These are phyloP conservation scores for Zosterops lateralis DNA, from an alignment of 2,113 vertebrate species.

Conservation along the genomic window DNA sequence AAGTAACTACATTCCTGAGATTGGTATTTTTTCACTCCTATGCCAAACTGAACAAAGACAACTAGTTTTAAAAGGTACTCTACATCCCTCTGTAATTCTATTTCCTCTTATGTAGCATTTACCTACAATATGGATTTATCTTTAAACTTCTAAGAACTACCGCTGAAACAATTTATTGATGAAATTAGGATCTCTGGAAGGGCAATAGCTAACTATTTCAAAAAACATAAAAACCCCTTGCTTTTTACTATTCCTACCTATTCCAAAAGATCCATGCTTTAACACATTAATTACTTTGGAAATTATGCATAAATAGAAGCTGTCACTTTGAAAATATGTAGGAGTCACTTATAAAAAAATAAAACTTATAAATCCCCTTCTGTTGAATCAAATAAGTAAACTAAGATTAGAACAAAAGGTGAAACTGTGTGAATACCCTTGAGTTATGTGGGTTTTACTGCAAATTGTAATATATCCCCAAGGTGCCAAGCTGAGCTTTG, in stretches of 20 bases:
- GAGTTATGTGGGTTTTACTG: not conserved
- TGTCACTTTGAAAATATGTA: not conserved
- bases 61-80: not conserved
- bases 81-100: not conserved
- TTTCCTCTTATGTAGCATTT: not conserved
- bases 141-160: not conserved
- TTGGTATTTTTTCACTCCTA: not conserved
- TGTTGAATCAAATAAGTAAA: not conserved
- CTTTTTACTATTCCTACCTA: not conserved
- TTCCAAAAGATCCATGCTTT: not conserved
- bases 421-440: not conserved
- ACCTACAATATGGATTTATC: not conserved
- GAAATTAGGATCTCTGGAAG: not conserved
- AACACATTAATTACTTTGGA: not conserved
- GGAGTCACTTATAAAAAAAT: not conserved
- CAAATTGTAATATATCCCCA: not conserved
- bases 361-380: not conserved
- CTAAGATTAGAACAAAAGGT: not conserved
- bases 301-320: not conserved
- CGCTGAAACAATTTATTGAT: not conserved
- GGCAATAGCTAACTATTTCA: not conserved
- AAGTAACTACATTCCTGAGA: not conserved
- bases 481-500: not conserved
- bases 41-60: not conserved
- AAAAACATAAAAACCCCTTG: not conserved